Percentiles rank a stretch among this genome's conserved stretches.
Evolutionary conservation across 35 echinoderm and acorn worm genomes (phyloP).

Genomic region (Ptychodera flava): DNA sequence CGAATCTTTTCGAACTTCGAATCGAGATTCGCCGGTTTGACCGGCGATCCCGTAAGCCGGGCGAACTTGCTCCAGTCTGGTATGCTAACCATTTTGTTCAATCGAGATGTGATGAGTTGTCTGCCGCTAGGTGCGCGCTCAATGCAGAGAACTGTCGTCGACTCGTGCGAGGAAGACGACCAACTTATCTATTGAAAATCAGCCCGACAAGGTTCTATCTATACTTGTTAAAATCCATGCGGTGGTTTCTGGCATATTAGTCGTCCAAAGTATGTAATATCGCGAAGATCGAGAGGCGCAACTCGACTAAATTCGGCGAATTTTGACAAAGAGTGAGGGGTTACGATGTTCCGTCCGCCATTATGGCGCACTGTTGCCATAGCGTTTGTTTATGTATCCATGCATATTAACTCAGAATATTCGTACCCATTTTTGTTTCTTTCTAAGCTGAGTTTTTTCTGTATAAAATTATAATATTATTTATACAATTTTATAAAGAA

Average conservation of each 20-base stretch:
- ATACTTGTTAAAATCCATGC: no score
- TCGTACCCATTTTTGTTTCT: no score
- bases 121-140: neutral
- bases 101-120: neutral
- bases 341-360: neutral
- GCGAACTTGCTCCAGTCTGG: neutral
- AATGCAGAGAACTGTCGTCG: no score
- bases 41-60: neutral
- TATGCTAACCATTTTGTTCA: neutral
- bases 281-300: neutral
- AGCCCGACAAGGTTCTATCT: no score
- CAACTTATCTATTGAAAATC: no score
- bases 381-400: neutral
- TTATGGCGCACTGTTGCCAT: neutral
- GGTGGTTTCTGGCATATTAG: neutral
- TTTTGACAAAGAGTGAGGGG: neutral
- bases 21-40: neutral
- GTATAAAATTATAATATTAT: no score
- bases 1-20: constrained; percentile 64
- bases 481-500: no score
- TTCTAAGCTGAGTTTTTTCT: no score
- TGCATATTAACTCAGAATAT: neutral
- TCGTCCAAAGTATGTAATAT: neutral
- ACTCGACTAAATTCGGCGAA: neutral
- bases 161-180: no score